Base-by-base conservation (phyloP, 2,113 vertebrate species). In the Lutjanus erythropterus region DNA sequence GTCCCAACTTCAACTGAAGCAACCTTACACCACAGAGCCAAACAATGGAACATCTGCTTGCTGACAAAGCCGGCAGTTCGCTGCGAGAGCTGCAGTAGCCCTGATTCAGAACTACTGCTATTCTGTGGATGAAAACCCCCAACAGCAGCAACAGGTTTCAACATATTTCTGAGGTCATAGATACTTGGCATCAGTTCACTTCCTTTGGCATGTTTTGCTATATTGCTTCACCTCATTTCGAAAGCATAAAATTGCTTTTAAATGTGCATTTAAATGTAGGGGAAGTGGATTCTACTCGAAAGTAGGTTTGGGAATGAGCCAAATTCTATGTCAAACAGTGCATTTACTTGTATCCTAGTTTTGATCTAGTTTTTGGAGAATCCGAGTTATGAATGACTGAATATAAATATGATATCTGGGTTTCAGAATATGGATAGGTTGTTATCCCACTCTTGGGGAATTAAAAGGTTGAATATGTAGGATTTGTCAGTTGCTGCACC, bases 41-140 rank as follows among this genome's bases (percentile, higher is more conserved):
- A 80, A 94, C 92, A 94, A 94, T 86, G 87, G 91, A 93, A 92
- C 93, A 94, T 94, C 93, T 94, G 93, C 91, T 88, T 68, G 64
- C 86, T 81, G 86, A 92, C 87, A 90, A 88, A 80, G 87, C 64
- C 44, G 41, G 74, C 80, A 50, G 71, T 78, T 80, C 62, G 7
- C 78, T 47, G 78, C 4, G 50, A 68, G 80, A 75, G 74, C 73
- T 42, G 35, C 64, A 75, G 49, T 23, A 44, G 62, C 70, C 70
- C 60, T 18, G 61, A 49, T 70, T 67, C 75, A 69, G 67, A n/a
- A n/a, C n/a, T n/a, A 78, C 71, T 49, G 52, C 59, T 53, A 8
- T 81, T 44, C 31, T 14, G 33, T 1, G 4, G 52, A 50, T 11
- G 9, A 27, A n/a, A 66, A n/a, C 47, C 62, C 33, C 42, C 18